Percentiles rank a stretch among this genome's conserved stretches.
Evolutionary conservation across 2,888 invertebrate species (phyloP).

Genomic region (Eueremaeus valkanovi): DNA sequence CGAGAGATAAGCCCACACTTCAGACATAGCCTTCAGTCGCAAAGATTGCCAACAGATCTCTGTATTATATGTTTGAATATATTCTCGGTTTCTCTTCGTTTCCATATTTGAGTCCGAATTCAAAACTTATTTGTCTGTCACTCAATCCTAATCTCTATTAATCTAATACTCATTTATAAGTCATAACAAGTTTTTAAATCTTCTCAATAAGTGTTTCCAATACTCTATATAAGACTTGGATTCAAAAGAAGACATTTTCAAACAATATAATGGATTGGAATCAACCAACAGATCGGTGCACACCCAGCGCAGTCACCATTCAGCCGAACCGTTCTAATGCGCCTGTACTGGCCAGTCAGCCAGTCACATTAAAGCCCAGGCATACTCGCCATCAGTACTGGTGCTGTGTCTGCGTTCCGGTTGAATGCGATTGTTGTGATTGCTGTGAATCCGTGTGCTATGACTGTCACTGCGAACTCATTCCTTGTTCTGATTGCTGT

Average conservation of each 20-base stretch:
- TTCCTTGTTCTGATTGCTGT: not conserved
- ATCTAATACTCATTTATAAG: no score
- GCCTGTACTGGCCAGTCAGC: not conserved
- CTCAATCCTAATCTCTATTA: no score
- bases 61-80: no score
- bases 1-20: not conserved
- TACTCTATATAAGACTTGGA: not conserved
- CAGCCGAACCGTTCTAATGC: not conserved
- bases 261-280: not conserved
- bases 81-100: no score
- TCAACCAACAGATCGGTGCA: not conserved
- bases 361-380: not conserved
- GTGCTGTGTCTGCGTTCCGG: not conserved
- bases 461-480: not conserved
- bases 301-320: not conserved
- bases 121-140: no score
- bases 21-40: not conserved
- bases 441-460: not conserved
- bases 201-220: not conserved
- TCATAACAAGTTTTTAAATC: not conserved
- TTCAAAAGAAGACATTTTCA: no score
- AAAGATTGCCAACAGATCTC: not conserved
- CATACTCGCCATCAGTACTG: not conserved
- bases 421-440: not conserved
- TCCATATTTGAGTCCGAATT: no score